A percentile compares a stretch with the other conserved stretches of the same genome.
These are phyloP conservation scores for Agrilus cyanescens DNA, from an alignment of 2,888 invertebrate genomes.

Conservation along the genomic window DNA sequence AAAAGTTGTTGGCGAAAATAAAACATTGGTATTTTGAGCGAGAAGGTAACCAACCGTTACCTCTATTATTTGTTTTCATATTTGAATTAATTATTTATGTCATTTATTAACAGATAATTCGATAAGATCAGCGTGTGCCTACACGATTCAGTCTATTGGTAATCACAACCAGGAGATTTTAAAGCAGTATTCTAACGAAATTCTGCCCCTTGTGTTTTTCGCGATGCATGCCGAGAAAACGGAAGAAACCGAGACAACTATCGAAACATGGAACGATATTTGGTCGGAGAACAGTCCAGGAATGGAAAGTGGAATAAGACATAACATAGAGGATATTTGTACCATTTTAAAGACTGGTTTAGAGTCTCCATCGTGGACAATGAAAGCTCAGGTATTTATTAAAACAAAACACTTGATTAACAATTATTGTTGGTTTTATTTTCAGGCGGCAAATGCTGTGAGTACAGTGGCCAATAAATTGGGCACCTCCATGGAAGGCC, in stretches of 20 bases:
- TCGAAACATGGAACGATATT: conserved; percentile 74
- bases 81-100: conserved; percentile 9
- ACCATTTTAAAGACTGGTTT: conserved; percentile 57
- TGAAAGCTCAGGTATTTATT: conserved; percentile 61
- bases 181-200: conserved; percentile 59
- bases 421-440: background rate
- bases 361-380: conserved; percentile 76
- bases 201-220: conserved; percentile 76
- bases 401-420: background rate
- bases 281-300: conserved; percentile 86
- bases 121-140: conserved; percentile 59
- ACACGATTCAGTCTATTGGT: conserved; percentile 68
- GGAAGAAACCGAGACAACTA: conserved; percentile 49
- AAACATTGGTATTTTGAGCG: conserved; percentile 54
- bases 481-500: conserved; percentile 49
- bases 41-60: conserved; percentile 39
- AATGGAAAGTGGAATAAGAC: conserved; percentile 69
- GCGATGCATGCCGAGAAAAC: conserved; percentile 79
- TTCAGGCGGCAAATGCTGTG: conserved; percentile 66
- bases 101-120: conserved; percentile 49
- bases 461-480: conserved; percentile 66
- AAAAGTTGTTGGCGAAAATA: conserved; percentile 51
- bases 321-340: conserved; percentile 62
- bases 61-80: background rate
- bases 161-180: conserved; percentile 73